Conservation (phyloP, 2,113 vertebrate species). For the Silurus asotus region DNA sequence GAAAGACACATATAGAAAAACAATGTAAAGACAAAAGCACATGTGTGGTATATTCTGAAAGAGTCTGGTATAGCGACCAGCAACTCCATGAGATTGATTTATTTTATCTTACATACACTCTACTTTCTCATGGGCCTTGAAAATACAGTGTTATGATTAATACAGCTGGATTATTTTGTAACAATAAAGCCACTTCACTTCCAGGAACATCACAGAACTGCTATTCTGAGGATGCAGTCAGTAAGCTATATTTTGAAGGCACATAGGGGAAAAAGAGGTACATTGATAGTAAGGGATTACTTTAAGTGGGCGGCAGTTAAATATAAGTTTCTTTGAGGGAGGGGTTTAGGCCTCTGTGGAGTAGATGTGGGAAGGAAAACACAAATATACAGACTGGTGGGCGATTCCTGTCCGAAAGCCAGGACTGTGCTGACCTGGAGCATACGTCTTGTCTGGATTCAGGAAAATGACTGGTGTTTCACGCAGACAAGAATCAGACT, state of each 20-base stretch:
- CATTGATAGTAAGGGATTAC: slow-evolving; percentile 35
- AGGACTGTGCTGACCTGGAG: slow-evolving; percentile 26
- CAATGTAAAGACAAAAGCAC: neutral
- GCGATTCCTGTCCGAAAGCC: slow-evolving; percentile 15
- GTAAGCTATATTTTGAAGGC: slow-evolving; percentile 21
- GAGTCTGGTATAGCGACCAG: slow-evolving; percentile 4
- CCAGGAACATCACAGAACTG: slow-evolving; percentile 18
- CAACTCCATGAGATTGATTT: slow-evolving; percentile 28
- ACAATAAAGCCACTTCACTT: slow-evolving; percentile 19
- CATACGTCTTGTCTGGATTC: slow-evolving; percentile 14
- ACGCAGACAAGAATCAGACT: neutral
- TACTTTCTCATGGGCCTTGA: slow-evolving; percentile 1
- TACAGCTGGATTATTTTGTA: slow-evolving; percentile 31
- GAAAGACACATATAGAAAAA: neutral
- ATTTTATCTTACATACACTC: slow-evolving; percentile 16
- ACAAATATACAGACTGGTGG: slow-evolving; percentile 32
- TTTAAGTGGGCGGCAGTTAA: slow-evolving; percentile 40
- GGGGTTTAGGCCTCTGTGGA: slow-evolving; percentile 14
- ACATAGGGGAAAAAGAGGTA: slow-evolving; percentile 28
- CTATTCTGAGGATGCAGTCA: slow-evolving; percentile 16
- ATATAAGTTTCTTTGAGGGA: slow-evolving; percentile 39
- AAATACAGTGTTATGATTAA: slow-evolving; percentile 25
- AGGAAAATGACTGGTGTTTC: slow-evolving; percentile 20
- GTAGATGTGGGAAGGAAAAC: slow-evolving; percentile 31
- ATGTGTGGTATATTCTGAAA: neutral